Percentiles rank a stretch among this genome's conserved stretches.
phyloP scores from a whole-genome alignment of 1,140 invertebrate genomes.

The Ganaspis sp. region DNA sequence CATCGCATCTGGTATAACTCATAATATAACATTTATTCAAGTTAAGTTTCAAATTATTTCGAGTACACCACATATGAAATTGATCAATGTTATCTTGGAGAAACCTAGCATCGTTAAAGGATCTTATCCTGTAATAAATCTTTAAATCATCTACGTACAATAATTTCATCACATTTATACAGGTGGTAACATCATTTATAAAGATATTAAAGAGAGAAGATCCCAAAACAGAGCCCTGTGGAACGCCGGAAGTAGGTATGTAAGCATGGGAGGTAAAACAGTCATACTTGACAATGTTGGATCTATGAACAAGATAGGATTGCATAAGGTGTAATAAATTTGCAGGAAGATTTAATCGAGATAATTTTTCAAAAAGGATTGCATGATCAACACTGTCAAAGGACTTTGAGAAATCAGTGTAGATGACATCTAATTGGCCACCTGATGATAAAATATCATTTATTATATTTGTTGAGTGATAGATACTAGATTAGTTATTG shows the following conservation, averaged over 20 bases:
- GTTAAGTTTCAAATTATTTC: too few species aligned
- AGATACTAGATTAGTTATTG: neutral
- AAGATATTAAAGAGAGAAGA: neutral
- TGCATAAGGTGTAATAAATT: neutral
- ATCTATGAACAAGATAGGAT: neutral
- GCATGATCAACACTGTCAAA: too few species aligned
- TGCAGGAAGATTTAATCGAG: neutral
- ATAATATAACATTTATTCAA: too few species aligned
- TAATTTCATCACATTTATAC: too few species aligned
- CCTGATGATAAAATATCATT: neutral
- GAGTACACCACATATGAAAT: too few species aligned
- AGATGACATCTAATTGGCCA: neutral
- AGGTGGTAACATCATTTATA: neutral
- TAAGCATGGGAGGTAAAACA: neutral
- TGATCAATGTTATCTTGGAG: too few species aligned
- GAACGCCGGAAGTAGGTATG: neutral
- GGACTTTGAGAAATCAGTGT: neutral
- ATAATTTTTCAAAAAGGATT: neutral
- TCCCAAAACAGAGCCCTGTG: neutral
- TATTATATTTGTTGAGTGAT: neutral
- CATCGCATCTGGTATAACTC: too few species aligned
- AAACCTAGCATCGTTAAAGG: too few species aligned
- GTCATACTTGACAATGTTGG: too few species aligned
- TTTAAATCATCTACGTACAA: too few species aligned
- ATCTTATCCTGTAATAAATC: too few species aligned